Percentiles rank a stretch among this genome's conserved stretches.
These are phyloP conservation scores for Stigmatopora argus DNA, from an alignment of 2,113 vertebrate genomes.

Conservation along the genomic window DNA sequence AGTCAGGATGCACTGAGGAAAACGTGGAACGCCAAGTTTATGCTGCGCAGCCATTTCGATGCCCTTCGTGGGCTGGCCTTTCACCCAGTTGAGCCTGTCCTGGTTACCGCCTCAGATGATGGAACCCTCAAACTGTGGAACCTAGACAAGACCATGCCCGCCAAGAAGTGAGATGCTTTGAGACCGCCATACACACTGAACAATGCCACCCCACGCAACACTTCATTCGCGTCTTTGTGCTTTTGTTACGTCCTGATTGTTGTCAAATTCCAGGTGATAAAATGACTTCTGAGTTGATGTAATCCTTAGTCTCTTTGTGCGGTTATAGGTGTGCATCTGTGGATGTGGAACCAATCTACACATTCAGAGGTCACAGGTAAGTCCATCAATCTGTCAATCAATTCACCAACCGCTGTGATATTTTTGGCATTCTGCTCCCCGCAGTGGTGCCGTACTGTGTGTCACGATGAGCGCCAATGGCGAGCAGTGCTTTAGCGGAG, in stretches of 20 bases:
- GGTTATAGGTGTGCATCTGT: conserved; percentile 85
- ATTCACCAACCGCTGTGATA: neutral
- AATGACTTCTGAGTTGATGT: neutral
- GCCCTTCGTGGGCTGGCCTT: conserved; percentile 90
- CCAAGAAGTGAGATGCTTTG: conserved; percentile 82
- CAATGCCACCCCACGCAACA: too few relatives aligned
- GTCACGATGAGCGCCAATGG: conserved; percentile 93
- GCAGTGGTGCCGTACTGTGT: conserved; percentile 89
- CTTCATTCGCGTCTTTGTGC: too few relatives aligned
- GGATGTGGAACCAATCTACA: conserved; percentile 97
- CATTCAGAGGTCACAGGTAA: conserved; percentile 91
- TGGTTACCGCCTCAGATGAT: conserved; percentile 96
- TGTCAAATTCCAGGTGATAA: neutral
- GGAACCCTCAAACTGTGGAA: conserved; percentile 99
- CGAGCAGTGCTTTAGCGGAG: conserved; percentile 97
- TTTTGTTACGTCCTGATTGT: too few relatives aligned
- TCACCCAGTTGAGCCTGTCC: conserved; percentile 89
- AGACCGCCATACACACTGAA: neutral
- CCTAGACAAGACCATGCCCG: conserved; percentile 92
- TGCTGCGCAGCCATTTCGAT: conserved; percentile 95
- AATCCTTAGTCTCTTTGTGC: too few relatives aligned
- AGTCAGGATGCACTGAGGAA: conserved; percentile 95
- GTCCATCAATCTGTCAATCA: neutral
- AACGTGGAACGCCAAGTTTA: conserved; percentile 98
- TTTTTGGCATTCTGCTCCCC: conserved; percentile 6